Evolutionary conservation across 2,797 vertebrate species (phyloP).

Genomic region (Acomys russatus): DNA sequence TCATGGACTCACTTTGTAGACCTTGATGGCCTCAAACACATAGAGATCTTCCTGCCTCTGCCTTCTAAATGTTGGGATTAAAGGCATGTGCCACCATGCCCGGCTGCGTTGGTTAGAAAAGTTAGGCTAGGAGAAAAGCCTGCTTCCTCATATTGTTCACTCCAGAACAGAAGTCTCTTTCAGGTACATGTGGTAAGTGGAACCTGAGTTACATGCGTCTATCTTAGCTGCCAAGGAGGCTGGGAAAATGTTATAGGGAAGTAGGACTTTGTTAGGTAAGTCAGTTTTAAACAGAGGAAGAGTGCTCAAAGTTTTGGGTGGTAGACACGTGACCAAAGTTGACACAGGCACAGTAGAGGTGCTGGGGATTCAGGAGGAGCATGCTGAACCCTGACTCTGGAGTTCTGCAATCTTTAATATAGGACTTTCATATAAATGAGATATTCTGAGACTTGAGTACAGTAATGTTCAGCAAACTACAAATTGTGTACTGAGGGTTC

Average conservation of each 20-base stretch:
- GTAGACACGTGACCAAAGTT: not conserved
- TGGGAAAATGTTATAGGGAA: not conserved
- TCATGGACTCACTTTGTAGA: no score
- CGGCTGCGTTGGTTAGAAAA: not conserved
- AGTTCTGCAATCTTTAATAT: not conserved
- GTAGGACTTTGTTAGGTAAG: slow-evolving; percentile 9
- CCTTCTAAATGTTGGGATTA: no score
- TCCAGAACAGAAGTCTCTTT: not conserved
- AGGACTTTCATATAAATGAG: not conserved
- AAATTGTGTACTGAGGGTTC: not conserved
- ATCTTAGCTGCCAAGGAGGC: not conserved
- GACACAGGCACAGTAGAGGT: not conserved
- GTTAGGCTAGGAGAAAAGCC: not conserved
- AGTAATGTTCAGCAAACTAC: not conserved
- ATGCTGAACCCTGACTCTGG: fast-evolving
- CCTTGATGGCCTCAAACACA: no score
- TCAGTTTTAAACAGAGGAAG: not conserved
- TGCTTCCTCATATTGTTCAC: not conserved
- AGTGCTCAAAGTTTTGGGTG: not conserved
- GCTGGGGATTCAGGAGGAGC: not conserved
- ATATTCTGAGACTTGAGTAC: not conserved
- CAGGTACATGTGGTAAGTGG: not conserved
- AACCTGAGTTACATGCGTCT: not conserved
- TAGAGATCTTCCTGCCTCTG: no score
- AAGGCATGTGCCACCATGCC: no score